These are phyloP conservation scores for Thripadectes ignobilis DNA, from an alignment of 2,797 vertebrate genomes.

Conservation along the genomic window DNA sequence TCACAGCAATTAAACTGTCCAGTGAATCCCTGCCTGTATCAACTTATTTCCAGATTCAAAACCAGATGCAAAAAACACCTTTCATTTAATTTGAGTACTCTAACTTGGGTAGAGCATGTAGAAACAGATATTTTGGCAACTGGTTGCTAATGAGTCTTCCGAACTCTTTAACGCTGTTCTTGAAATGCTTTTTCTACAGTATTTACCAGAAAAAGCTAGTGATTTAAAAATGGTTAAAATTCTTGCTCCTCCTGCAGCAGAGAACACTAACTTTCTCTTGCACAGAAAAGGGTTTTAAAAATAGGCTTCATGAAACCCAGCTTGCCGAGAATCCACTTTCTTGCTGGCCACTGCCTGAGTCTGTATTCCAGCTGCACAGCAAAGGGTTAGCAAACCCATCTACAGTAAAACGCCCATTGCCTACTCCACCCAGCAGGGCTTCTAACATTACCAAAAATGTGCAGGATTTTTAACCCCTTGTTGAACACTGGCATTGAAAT, in stretches of 20 bases:
- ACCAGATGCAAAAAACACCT: constrained; percentile 56
- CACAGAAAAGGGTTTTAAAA: constrained; percentile 1
- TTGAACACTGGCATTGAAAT: neutral
- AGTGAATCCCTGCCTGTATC: constrained; percentile 27
- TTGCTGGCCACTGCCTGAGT: constrained; percentile 11
- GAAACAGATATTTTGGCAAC: constrained; percentile 47
- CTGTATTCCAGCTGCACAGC: constrained; percentile 37
- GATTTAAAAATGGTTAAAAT: constrained; percentile 17
- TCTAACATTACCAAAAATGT: constrained; percentile 13
- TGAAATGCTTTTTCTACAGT: neutral
- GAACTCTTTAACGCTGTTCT: constrained; percentile 37
- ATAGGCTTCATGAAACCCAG: neutral
- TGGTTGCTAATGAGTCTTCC: constrained; percentile 2
- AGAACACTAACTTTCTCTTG: neutral
- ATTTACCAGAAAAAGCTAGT: neutral
- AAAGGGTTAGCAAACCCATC: constrained; percentile 57
- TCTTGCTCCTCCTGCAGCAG: constrained; percentile 3
- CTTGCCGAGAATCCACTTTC: neutral
- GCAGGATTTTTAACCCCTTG: constrained; percentile 31
- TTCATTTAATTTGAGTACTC: constrained; percentile 41
- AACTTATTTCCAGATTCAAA: constrained; percentile 63
- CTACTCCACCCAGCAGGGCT: constrained; percentile 37
- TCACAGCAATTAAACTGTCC: constrained; percentile 57
- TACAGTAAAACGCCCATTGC: neutral
- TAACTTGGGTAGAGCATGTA: neutral